Conservation (phyloP, 2,888 invertebrate genomes). For the Nephrotoma guestfalica region DNA sequence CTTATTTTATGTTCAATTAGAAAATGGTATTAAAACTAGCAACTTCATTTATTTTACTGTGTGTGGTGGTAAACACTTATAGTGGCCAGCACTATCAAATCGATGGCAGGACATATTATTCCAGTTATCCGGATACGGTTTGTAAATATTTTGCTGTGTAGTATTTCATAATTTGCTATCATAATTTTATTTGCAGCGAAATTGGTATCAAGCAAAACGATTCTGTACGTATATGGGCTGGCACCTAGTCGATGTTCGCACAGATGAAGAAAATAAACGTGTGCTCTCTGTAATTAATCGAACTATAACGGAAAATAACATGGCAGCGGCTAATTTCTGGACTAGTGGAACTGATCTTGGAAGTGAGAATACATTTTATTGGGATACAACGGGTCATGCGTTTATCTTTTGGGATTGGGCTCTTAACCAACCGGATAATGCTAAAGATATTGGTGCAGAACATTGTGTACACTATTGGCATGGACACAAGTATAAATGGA, state of each 20-base stretch:
- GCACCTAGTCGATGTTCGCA: neutral
- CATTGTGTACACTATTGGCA: neutral
- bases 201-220: neutral
- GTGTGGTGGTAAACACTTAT: neutral
- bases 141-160: neutral
- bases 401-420: neutral
- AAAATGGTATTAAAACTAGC: neutral
- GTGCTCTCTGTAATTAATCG: neutral
- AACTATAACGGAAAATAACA: neutral
- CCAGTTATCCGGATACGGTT: neutral
- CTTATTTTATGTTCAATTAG: neutral
- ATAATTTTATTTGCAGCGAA: neutral
- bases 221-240: neutral
- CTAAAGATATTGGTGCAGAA: neutral
- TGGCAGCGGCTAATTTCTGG: neutral
- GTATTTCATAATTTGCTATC: neutral
- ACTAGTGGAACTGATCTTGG: neutral
- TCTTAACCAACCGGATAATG: neutral
- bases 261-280: neutral
- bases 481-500: neutral
- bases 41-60: neutral
- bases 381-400: neutral
- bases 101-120: neutral
- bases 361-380: neutral
- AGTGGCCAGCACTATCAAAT: neutral